A percentile compares a stretch with the other conserved stretches of the same genome.
phyloP scores from a whole-genome alignment of 2,888 invertebrate species.

The Orchesellides sinensis region DNA sequence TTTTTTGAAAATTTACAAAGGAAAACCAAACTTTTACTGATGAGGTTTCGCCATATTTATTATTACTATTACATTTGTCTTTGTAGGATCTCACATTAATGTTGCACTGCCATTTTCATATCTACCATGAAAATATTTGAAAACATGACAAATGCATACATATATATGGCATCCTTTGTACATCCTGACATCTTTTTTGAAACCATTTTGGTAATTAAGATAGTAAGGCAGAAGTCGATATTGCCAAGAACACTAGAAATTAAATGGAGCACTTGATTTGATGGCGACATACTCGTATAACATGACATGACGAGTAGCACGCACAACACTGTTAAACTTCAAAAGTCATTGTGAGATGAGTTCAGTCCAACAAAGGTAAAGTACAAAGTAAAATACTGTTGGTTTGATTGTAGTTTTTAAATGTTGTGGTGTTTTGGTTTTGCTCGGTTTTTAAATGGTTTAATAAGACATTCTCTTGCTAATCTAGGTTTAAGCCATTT shows the following conservation, averaged over 20 bases:
- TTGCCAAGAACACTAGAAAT: background rate
- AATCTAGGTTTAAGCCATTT: too few species aligned
- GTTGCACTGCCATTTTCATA: too few species aligned
- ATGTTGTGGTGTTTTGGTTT: constrained; percentile 5
- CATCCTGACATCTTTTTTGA: background rate
- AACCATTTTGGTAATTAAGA: background rate
- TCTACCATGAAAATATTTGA: background rate
- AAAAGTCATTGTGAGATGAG: constrained; percentile 1
- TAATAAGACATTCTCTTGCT: too few species aligned
- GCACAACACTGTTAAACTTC: constrained; percentile 9
- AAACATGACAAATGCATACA: too few species aligned
- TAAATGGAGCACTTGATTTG: constrained; percentile 28
- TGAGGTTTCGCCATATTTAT: too few species aligned
- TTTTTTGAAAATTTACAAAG: background rate
- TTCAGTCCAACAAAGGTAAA: constrained; percentile 41
- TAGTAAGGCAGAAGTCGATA: too few species aligned
- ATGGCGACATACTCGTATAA: constrained; percentile 39
- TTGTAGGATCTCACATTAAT: too few species aligned
- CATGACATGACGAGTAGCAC: constrained; percentile 53
- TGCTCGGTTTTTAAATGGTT: too few species aligned
- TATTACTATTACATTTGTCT: too few species aligned
- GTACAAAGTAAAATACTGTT: background rate
- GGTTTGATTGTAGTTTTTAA: background rate
- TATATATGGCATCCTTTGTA: too few species aligned
- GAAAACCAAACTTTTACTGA: background rate